A percentile compares a stretch with the other conserved stretches of the same genome.
Conservation (phyloP, 2,113 vertebrate genomes). For the Orycteropus afer region DNA sequence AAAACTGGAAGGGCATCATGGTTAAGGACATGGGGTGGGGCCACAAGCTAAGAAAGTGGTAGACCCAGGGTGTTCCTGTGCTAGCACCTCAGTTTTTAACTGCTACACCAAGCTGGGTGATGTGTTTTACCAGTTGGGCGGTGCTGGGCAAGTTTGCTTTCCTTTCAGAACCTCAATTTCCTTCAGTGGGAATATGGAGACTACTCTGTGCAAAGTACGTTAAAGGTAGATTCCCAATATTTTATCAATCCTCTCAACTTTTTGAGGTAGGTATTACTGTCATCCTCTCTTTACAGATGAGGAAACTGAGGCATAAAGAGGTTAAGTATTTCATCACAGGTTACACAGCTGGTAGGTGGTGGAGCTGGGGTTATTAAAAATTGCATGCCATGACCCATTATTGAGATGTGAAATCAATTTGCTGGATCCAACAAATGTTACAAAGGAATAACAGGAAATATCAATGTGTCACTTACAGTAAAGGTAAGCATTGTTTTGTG, state of each 20-base stretch:
- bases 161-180: slow-evolving; percentile 27
- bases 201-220: slow-evolving; percentile 20
- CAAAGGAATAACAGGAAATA: slow-evolving; percentile 18
- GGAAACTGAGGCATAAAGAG: slow-evolving; percentile 40
- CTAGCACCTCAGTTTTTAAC: neutral
- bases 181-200: slow-evolving; percentile 11
- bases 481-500: slow-evolving; percentile 66
- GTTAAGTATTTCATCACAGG: slow-evolving; percentile 8
- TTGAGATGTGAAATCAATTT: slow-evolving; percentile 43
- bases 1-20: neutral
- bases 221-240: neutral
- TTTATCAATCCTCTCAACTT: neutral
- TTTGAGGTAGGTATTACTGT: neutral
- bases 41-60: neutral
- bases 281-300: slow-evolving; percentile 6
- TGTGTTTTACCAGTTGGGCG: neutral
- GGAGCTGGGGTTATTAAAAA: slow-evolving; percentile 39
- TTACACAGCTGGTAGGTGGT: slow-evolving; percentile 47
- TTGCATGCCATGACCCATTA: slow-evolving; percentile 32
- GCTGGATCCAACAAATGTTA: slow-evolving; percentile 42
- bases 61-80: neutral
- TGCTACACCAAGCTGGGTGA: neutral
- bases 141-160: slow-evolving; percentile 27
- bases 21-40: neutral
- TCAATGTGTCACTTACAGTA: neutral